phyloP scores from a whole-genome alignment of 1,140 invertebrate species.

The Drosophila kepulauana region DNA sequence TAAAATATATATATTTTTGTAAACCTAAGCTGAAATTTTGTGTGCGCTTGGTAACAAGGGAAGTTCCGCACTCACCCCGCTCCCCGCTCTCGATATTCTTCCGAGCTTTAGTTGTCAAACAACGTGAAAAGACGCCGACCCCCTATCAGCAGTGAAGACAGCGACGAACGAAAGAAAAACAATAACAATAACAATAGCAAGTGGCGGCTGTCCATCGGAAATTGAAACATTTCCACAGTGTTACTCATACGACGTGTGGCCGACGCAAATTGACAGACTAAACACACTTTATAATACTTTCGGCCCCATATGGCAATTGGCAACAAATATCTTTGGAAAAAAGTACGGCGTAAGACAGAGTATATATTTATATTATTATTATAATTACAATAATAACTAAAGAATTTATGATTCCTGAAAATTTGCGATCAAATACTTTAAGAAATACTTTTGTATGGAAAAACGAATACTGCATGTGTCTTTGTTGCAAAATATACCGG shows the following conservation, averaged over 20 bases:
- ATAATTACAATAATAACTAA: too few species aligned
- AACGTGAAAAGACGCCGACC: constrained; percentile 27
- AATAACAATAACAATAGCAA: constrained; percentile 16
- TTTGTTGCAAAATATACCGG: too few species aligned
- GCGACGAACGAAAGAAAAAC: neutral
- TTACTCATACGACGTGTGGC: constrained; percentile 46
- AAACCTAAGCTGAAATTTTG: neutral
- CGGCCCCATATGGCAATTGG: constrained; percentile 18
- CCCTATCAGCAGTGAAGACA: constrained; percentile 18
- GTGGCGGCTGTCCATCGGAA: constrained; percentile 1
- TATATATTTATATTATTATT: too few species aligned
- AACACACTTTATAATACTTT: constrained; percentile 23
- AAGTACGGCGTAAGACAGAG: neutral
- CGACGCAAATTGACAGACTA: constrained; percentile 21
- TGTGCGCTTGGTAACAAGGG: constrained; percentile 30
- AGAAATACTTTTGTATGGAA: too few species aligned
- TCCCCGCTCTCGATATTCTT: neutral
- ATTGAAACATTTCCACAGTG: constrained; percentile 27
- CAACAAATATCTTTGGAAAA: constrained; percentile 27
- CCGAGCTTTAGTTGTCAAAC: constrained; percentile 36
- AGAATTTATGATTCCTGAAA: too few species aligned
- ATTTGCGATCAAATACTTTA: too few species aligned
- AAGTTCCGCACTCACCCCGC: neutral
- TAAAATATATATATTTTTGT: constrained; percentile 1
- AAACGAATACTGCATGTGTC: too few species aligned